Evolutionary conservation across 1,140 invertebrate species (phyloP).

Genomic region (Cyrtorhinus lividipennis): DNA sequence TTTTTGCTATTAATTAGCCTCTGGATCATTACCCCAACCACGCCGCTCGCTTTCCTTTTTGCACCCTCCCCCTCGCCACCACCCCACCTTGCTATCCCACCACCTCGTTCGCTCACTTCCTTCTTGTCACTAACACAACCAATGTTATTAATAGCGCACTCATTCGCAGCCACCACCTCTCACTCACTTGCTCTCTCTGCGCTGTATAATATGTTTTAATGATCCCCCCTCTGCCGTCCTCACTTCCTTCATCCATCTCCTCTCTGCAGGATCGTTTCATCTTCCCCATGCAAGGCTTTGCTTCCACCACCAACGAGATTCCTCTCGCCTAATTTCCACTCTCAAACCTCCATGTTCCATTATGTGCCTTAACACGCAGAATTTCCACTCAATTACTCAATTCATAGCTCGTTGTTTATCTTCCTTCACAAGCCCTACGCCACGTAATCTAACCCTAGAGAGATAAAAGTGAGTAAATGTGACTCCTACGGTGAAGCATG

Average conservation of each 20-base stretch:
- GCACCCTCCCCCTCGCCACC: background rate
- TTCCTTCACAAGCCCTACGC: too few relatives aligned
- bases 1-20: slow-evolving; percentile 1
- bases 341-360: background rate
- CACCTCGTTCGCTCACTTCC: background rate
- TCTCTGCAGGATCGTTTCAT: too few relatives aligned
- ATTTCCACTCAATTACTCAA: background rate
- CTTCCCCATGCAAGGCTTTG: too few relatives aligned
- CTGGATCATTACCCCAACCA: background rate
- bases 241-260: background rate
- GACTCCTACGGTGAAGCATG: too few relatives aligned
- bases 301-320: background rate
- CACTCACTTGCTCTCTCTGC: background rate
- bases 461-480: too few relatives aligned
- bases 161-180: background rate
- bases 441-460: too few relatives aligned
- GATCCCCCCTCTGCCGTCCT: background rate
- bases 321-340: background rate
- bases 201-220: slow-evolving; percentile 3
- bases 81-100: background rate
- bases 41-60: background rate
- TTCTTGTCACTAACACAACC: slow-evolving; percentile 4
- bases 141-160: slow-evolving; percentile 6
- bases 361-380: background rate
- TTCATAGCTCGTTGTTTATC: too few relatives aligned